These are phyloP conservation scores for Apogon talboti DNA, from an alignment of 2,797 vertebrate genomes.

Conservation along the genomic window DNA sequence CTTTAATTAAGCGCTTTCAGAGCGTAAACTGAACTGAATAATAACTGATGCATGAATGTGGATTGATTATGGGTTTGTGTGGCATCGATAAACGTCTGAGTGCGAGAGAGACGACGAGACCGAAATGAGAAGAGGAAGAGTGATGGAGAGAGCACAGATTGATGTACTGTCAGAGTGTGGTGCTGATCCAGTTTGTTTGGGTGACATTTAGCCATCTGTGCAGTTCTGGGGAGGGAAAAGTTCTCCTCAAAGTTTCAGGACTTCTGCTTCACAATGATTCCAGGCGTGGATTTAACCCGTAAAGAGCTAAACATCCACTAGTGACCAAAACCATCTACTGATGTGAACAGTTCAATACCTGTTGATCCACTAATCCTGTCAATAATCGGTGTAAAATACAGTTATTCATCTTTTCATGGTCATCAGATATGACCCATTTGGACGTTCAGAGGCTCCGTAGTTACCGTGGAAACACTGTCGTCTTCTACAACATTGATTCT, in stretches of 20 bases:
- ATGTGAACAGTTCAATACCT: no score
- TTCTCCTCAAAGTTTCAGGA: constrained; percentile 41
- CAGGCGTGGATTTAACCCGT: no score
- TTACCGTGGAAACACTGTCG: no score
- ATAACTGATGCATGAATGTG: constrained; percentile 21
- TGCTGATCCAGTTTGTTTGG: constrained; percentile 73
- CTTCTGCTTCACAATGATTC: constrained; percentile 14
- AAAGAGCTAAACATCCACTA: no score
- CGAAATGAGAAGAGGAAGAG: constrained; percentile 38
- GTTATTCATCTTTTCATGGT: no score
- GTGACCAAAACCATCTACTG: no score
- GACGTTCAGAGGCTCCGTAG: no score
- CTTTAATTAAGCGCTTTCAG: constrained; percentile 66
- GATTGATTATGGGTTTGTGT: constrained; percentile 30
- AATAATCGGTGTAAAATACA: no score
- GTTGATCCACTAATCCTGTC: no score
- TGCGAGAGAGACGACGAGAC: constrained; percentile 3
- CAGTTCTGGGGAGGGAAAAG: constrained; percentile 42
- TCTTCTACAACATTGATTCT: no score
- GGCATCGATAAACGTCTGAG: constrained; percentile 1
- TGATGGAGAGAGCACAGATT: constrained; percentile 57
- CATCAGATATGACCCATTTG: no score
- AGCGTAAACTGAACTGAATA: constrained; percentile 47
- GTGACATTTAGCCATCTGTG: constrained; percentile 81
- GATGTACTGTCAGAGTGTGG: constrained; percentile 68